A percentile compares a stretch with the other conserved stretches of the same genome.
Evolutionary conservation across 2,797 vertebrate species (phyloP).

Genomic region (Syngnathus acus): DNA sequence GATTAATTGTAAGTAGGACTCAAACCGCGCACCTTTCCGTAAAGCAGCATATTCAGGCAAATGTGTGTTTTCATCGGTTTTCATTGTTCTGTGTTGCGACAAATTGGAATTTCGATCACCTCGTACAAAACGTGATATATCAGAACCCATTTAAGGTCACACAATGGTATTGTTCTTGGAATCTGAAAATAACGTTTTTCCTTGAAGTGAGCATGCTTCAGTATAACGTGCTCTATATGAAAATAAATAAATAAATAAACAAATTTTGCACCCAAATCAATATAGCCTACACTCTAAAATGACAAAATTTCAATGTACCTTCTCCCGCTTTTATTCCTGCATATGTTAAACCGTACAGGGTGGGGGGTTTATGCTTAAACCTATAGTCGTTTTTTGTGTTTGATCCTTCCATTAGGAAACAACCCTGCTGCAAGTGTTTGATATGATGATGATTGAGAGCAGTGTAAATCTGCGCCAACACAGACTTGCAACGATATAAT

Average conservation of each 20-base stretch:
- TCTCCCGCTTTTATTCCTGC: not conserved
- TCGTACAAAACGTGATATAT: not conserved
- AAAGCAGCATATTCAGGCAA: not conserved
- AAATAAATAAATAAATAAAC: not conserved
- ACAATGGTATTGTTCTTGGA: not conserved
- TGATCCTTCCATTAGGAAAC: conserved; percentile 50
- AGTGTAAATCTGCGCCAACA: conserved; percentile 28
- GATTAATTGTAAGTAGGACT: not conserved
- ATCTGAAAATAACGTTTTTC: not conserved
- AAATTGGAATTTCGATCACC: not conserved
- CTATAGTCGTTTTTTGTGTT: conserved; percentile 13
- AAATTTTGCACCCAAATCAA: not conserved
- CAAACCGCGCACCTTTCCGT: too few species aligned
- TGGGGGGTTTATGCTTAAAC: not conserved
- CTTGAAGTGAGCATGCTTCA: not conserved
- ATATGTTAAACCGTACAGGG: not conserved
- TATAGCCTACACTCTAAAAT: not conserved
- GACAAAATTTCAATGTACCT: not conserved
- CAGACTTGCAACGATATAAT: conserved; percentile 45
- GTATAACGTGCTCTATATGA: not conserved
- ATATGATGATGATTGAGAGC: conserved; percentile 49
- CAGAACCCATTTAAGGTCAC: not conserved
- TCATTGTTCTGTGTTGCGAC: too few species aligned
- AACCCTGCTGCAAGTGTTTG: conserved; percentile 37
- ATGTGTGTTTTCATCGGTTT: not conserved